Conservation (phyloP, 2,888 invertebrate species). For the Drosophila melanocephala region DNA sequence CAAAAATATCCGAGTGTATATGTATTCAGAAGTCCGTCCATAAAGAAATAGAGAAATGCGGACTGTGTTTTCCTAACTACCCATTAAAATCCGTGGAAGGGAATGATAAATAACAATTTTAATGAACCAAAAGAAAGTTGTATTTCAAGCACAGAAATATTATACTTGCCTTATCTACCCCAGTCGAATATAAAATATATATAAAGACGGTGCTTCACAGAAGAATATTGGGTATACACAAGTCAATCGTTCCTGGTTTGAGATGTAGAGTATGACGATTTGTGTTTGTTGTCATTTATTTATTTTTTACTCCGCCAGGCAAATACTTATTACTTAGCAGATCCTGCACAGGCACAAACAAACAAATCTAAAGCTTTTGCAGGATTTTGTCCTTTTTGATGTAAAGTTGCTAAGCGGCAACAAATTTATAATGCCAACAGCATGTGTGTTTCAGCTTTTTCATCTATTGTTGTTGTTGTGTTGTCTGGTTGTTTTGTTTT, state of each 20-base stretch:
- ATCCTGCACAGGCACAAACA: slow-evolving; percentile 24
- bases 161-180: background rate
- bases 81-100: background rate
- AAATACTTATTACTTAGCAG: slow-evolving; percentile 61
- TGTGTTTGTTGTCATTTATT: slow-evolving; percentile 29
- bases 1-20: slow-evolving; percentile 15
- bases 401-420: slow-evolving; percentile 70
- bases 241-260: background rate
- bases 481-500: slow-evolving; percentile 62
- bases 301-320: slow-evolving; percentile 43
- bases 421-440: slow-evolving; percentile 66
- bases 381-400: slow-evolving; percentile 59
- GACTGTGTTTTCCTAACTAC: background rate
- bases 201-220: background rate
- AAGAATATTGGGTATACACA: slow-evolving; percentile 3
- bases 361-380: slow-evolving; percentile 50
- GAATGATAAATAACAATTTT: background rate
- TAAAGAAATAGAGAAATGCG: background rate
- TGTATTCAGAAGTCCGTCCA: background rate
- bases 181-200: background rate
- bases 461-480: slow-evolving; percentile 33
- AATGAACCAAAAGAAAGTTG: background rate
- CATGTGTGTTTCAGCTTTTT: slow-evolving; percentile 47
- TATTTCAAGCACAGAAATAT: background rate
- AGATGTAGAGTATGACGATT: slow-evolving; percentile 11